Percentiles rank a stretch among this genome's conserved stretches.
These are phyloP conservation scores for Hippasteria phrygiana DNA, from an alignment of 53 echinoderm and acorn worm species.

Conservation along the genomic window DNA sequence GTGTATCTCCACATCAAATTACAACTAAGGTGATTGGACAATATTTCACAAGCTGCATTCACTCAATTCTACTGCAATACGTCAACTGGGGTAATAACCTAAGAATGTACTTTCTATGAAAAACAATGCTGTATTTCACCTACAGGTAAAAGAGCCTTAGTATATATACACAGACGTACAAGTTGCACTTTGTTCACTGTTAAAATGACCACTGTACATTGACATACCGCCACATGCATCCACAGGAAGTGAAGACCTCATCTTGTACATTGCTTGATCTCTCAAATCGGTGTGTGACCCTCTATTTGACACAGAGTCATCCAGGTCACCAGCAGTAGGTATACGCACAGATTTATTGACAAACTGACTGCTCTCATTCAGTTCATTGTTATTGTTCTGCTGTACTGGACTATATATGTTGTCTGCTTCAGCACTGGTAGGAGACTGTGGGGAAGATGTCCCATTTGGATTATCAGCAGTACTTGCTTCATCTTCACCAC, in stretches of 20 bases:
- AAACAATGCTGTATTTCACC: too few species aligned
- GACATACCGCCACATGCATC: conserved; percentile 46
- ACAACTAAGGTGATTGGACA: too few species aligned
- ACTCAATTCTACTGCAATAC: too few species aligned
- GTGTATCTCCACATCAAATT: too few species aligned
- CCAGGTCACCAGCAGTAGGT: conserved; percentile 22
- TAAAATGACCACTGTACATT: too few species aligned
- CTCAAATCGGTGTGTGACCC: conserved; percentile 25
- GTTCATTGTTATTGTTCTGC: conserved; percentile 17
- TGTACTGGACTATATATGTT: not conserved
- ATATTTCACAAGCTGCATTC: too few species aligned
- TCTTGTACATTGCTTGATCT: conserved; percentile 31
- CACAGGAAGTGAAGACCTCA: conserved; percentile 28
- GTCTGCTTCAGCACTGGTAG: not conserved
- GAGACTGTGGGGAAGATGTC: conserved; percentile 6
- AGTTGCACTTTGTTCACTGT: too few species aligned
- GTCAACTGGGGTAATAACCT: too few species aligned
- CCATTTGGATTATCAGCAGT: not conserved
- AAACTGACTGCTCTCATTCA: not conserved
- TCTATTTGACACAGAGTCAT: not conserved
- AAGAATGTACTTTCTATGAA: too few species aligned
- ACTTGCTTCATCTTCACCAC: not conserved
- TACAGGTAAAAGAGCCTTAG: too few species aligned
- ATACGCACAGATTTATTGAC: conserved; percentile 21
- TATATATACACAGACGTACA: too few species aligned